phyloP scores from a whole-genome alignment of 2,797 vertebrate genomes.

The Rhinoraja longicauda region DNA sequence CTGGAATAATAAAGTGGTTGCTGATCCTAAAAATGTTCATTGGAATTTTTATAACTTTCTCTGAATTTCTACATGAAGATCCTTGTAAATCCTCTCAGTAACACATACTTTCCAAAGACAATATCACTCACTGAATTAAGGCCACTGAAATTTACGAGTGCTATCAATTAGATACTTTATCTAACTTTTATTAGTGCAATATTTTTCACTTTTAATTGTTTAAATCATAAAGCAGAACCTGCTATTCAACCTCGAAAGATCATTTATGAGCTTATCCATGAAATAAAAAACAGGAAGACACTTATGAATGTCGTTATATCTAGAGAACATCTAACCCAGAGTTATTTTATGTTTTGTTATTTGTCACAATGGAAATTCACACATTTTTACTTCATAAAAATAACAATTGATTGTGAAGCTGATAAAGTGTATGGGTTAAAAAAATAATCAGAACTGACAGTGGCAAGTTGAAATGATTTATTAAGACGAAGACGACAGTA shows the following conservation, averaged over 20 bases:
- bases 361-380: not conserved
- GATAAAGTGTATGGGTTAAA: not conserved
- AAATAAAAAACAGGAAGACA: not conserved
- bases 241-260: not conserved
- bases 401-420: not conserved
- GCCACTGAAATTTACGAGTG: not conserved
- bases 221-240: not conserved
- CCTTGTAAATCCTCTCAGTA: not conserved
- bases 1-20: not conserved
- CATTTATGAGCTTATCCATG: not conserved
- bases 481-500: not conserved
- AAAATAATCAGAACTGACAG: not conserved
- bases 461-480: not conserved
- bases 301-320: not conserved
- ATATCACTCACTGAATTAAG: constrained; percentile 18
- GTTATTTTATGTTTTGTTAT: not conserved
- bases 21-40: not conserved
- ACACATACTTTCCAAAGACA: not conserved
- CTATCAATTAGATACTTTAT: not conserved
- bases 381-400: not conserved
- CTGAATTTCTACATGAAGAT: not conserved
- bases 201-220: not conserved
- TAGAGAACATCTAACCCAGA: not conserved
- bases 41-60: not conserved
- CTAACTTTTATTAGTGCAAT: not conserved